phyloP scores from a whole-genome alignment of 2,113 vertebrate genomes.

The Peucedramus taeniatus region DNA sequence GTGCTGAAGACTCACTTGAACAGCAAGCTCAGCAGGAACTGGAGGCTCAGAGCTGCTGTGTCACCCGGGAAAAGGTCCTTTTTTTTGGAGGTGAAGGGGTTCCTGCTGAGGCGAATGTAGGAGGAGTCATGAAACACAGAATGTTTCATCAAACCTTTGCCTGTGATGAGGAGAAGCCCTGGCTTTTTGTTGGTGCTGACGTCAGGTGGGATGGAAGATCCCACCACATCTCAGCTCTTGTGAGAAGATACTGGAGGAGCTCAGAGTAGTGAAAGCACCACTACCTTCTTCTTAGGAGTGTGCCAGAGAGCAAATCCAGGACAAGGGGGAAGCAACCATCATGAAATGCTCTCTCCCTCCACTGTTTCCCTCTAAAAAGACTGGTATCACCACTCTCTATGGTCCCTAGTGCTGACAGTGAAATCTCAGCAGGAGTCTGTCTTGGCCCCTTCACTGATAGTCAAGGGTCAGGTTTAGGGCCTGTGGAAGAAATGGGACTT shows the following conservation, averaged over 20 bases:
- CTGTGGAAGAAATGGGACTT: neutral
- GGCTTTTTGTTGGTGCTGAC: neutral
- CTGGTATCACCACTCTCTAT: accelerated
- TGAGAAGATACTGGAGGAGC: neutral
- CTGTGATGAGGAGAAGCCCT: neutral
- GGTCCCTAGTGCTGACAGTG: neutral
- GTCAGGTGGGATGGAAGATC: neutral
- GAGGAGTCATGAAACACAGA: neutral
- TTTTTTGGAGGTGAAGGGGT: neutral
- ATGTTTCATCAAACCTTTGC: neutral
- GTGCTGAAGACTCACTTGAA: neutral
- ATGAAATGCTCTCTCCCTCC: neutral
- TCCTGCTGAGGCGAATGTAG: neutral
- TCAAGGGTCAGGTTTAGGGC: neutral
- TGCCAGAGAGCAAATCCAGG: neutral
- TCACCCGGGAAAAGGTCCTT: neutral
- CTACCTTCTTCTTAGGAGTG: neutral
- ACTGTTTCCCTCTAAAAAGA: neutral
- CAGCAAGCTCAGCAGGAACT: neutral
- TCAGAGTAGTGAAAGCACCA: neutral
- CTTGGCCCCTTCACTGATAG: neutral
- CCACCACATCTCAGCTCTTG: accelerated
- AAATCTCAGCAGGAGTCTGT: neutral
- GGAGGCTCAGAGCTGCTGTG: neutral
- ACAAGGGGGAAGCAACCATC: neutral